Conservation (phyloP, 2,797 vertebrate genomes). For the Coluber constrictor region DNA sequence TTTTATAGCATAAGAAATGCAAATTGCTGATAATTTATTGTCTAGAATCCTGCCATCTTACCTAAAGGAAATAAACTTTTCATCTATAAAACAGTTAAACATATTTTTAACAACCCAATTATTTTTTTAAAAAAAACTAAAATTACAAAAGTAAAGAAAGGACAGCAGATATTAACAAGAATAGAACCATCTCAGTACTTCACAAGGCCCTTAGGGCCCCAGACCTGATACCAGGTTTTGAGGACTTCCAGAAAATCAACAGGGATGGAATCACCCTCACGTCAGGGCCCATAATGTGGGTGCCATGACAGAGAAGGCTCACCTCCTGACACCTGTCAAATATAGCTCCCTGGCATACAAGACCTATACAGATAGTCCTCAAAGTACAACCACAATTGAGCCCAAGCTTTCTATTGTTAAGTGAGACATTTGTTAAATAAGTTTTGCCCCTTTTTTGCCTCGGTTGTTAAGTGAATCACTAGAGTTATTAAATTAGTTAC, state of each 20-base stretch:
- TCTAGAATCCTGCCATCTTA: background rate
- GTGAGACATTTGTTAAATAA: too few relatives aligned
- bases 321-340: background rate
- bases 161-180: background rate
- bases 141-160: background rate
- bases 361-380: background rate
- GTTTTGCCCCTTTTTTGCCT: too few relatives aligned
- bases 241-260: background rate
- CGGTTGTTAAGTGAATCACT: too few relatives aligned
- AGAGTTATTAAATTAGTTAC: too few relatives aligned
- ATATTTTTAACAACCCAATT: background rate
- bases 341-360: background rate
- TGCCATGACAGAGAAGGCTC: background rate
- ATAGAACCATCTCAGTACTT: background rate
- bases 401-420: too few relatives aligned
- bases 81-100: background rate
- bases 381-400: too few relatives aligned
- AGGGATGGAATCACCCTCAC: background rate
- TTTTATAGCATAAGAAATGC: constrained; percentile 2
- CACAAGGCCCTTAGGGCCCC: background rate
- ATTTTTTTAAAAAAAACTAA: background rate
- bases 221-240: background rate
- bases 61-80: background rate
- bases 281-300: background rate
- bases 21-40: background rate